A percentile compares a stretch with the other conserved stretches of the same genome.
Conservation (phyloP, 2,113 vertebrate genomes). For the Xiphophorus hellerii region DNA sequence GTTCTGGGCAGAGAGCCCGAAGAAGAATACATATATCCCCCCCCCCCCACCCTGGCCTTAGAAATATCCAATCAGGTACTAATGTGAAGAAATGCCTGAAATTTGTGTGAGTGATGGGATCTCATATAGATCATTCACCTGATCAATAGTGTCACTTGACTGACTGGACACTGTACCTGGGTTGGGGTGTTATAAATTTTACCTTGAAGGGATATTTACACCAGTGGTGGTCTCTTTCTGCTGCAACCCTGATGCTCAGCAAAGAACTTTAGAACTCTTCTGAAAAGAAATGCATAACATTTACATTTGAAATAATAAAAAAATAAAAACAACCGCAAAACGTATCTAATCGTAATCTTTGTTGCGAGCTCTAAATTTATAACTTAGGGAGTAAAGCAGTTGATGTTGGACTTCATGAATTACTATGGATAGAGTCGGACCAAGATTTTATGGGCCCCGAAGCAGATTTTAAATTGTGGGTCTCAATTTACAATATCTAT, state of each 20-base stretch:
- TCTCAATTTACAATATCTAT: background rate
- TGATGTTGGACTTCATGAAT: background rate
- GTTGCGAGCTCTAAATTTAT: background rate
- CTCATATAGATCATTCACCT: conserved; percentile 53
- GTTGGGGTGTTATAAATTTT: conserved; percentile 48
- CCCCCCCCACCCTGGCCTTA: conserved; percentile 11
- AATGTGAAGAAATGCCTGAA: conserved; percentile 61
- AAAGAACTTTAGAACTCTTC: conserved; percentile 23
- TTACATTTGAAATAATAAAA: background rate
- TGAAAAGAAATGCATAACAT: background rate
- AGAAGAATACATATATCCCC: conserved; percentile 52
- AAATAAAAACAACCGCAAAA: background rate
- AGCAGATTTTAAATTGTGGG: background rate
- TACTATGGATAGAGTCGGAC: background rate
- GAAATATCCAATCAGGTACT: conserved; percentile 50
- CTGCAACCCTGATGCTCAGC: conserved; percentile 42
- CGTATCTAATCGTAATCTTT: background rate
- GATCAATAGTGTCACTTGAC: conserved; percentile 63
- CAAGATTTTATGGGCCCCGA: background rate
- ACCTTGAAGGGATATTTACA: conserved; percentile 40
- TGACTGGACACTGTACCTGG: conserved; percentile 41
- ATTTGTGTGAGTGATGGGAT: conserved; percentile 47
- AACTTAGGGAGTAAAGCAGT: background rate
- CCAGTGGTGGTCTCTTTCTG: conserved; percentile 31
- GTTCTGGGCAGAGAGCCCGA: conserved; percentile 64